A percentile compares a stretch with the other conserved stretches of the same genome.
Conservation (phyloP, 1,140 invertebrate genomes). For the Philopotamus ludificatus region DNA sequence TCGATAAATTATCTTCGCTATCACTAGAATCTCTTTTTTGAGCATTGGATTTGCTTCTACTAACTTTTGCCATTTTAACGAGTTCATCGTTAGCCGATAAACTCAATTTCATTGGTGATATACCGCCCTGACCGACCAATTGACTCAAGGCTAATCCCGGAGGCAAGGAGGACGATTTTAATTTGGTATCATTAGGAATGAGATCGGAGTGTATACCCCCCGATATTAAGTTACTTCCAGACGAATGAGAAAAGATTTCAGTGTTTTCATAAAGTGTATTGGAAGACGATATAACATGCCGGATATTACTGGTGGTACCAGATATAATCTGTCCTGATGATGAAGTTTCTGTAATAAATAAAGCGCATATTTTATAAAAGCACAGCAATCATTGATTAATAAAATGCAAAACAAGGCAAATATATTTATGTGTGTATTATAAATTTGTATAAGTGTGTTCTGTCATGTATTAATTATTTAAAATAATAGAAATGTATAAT, state of each 20-base stretch:
- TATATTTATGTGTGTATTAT: background rate
- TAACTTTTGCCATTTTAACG: slow-evolving; percentile 40
- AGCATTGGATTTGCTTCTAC: slow-evolving; percentile 53
- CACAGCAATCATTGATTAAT: slow-evolving; percentile 33
- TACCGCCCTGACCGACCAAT: slow-evolving; percentile 46
- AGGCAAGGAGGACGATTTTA: slow-evolving; percentile 67
- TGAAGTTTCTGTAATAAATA: slow-evolving; percentile 34
- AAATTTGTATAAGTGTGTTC: background rate
- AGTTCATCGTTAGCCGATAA: slow-evolving; percentile 43
- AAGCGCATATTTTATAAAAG: slow-evolving; percentile 38
- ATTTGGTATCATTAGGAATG: slow-evolving; percentile 56
- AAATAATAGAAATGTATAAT: background rate
- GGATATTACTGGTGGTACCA: slow-evolving; percentile 26
- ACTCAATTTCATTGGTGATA: slow-evolving; percentile 52
- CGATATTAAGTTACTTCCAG: background rate
- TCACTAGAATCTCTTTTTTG: slow-evolving; percentile 50
- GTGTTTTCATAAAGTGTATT: slow-evolving; percentile 32
- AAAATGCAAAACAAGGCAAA: slow-evolving; percentile 17
- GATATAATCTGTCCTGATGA: slow-evolving; percentile 22
- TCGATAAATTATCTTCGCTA: slow-evolving; percentile 40
- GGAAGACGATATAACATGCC: slow-evolving; percentile 33
- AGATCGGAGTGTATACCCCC: slow-evolving; percentile 25
- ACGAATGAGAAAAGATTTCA: slow-evolving; percentile 26
- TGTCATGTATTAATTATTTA: background rate
- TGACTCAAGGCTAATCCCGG: slow-evolving; percentile 60